Base-by-base conservation (phyloP, 2,888 invertebrate genomes). In the Apodemia mormo region DNA sequence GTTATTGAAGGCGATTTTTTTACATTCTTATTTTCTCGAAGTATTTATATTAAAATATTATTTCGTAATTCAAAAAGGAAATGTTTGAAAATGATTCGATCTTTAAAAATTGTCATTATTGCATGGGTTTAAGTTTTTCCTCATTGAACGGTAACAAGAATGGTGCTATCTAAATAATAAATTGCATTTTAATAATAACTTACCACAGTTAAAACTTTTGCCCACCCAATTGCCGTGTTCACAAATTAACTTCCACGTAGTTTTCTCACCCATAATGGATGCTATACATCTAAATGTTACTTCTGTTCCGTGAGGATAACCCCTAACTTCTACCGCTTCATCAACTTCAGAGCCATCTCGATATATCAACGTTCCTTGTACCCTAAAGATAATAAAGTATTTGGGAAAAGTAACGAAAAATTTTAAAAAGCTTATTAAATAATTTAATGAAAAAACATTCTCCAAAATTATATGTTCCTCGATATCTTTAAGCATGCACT, bases 161-260 rank as follows among this genome's bases (percentile, higher is more conserved):
- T 33, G 33, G 33, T 33, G 33, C 33, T 33, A 8, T 8, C 7
- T 40, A 8, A 40, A 40, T 8, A 8, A 40, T 40, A 40, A 0
- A 40, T 40, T 40, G 40, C 40, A 33, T 33, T 0, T 1, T 12
- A 14, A 49, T 43, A 52, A 22, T 56, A 52, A 82, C 94, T 89
- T 85, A 97, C 97, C 97, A 84, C 97, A 97, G 78, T 95, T 96
- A 72, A 96, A 95, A 68, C 97, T 96, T 79, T 96, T 94, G 33
- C 97, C 97, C 72, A 97, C 95, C 97, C 97, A 97, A 76, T 94
- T 95, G 0, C 97, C 97, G 78, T 97, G 96, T 81, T 97, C 97
- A 79, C 97, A 97, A 70, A 96, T 95, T 37, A 97, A 96, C 77
- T 96, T 96, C 97, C 97, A 97, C 0, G 97, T 96, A 40, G 96